Evolutionary conservation across 2,797 vertebrate species (phyloP), one percentile per base, ranked within the genome.

Genomic region (Mormyrus hasselquistii): DNA sequence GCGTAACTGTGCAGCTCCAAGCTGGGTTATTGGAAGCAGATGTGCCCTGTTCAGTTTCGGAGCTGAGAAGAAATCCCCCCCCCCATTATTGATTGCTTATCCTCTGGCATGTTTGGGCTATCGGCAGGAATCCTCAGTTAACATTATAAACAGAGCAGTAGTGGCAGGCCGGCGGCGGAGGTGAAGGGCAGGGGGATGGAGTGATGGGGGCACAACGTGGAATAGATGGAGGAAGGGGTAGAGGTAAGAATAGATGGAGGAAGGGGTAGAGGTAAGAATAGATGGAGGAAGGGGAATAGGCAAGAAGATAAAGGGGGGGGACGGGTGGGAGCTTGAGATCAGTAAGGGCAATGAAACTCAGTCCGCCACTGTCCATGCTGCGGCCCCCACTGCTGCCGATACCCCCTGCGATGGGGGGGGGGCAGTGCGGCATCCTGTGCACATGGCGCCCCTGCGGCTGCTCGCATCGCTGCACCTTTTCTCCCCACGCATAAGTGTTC

Each of bases 1-100:
- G 95, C 95, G 94, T 94, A 94, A 95, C 92, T 92, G 91, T 93
- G 91, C 92, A 94, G 94, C 93, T 92, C 83, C 14, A 47, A 91
- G 93, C 94, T 89, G 91, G 92, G 92, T 95, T 96, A 97, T 97
- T 94, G 93, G 95, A 97, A 96, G 94, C 96, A 97, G 96, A 97
- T 97, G 96, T 96, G 93, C 93, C 91, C 94, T 94, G 90, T 92
- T 92, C 93, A 91, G 86, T 92, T 82, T 59, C n/a, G 79, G 89
- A 90, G 93, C 91, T 91, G 88, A 90, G 89, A 92, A 94, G 93
- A 93, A 94, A 94, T 92, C 92, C 92, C 92, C 90, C 90, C 29
- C 92, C 90, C 90, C 90, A 91, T 96, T 95, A 96, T 96, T 95
- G 95, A 95, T 96, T 95, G 94, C 95, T 92, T 92, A 94, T 94